Evolutionary conservation across 2,797 vertebrate genomes (phyloP).

Genomic region (Premnoplex brunnescens): DNA sequence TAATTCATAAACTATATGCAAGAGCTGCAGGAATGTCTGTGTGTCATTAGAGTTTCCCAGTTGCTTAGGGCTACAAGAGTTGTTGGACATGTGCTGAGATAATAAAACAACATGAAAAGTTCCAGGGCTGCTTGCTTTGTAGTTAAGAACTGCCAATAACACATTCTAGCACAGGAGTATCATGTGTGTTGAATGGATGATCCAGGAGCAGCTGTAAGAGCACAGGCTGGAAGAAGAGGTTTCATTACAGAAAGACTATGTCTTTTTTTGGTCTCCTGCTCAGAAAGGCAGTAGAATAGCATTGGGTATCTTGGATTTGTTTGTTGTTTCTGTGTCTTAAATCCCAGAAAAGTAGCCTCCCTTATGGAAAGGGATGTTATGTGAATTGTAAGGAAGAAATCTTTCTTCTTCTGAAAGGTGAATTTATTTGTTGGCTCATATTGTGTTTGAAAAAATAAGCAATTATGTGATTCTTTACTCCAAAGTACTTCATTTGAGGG

Average conservation of each 20-base stretch:
- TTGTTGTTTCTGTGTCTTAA: background rate
- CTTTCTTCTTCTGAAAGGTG: background rate
- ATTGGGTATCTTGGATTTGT: background rate
- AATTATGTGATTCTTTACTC: background rate
- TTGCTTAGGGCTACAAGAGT: background rate
- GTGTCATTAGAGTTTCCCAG: background rate
- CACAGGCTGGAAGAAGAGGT: background rate
- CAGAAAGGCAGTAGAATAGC: background rate
- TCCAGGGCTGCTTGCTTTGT: background rate
- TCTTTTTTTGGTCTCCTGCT: background rate
- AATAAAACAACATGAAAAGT: background rate
- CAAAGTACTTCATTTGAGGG: background rate
- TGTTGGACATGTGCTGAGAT: background rate
- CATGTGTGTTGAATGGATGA: background rate
- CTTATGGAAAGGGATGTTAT: background rate
- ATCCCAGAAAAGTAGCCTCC: background rate
- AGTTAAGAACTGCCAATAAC: background rate
- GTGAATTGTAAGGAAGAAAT: background rate
- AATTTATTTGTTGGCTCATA: background rate
- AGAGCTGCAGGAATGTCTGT: background rate
- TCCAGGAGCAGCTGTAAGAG: background rate
- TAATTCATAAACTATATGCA: background rate
- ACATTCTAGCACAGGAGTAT: background rate
- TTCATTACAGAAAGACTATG: background rate
- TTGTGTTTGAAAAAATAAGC: background rate